Evolutionary conservation across 2,113 vertebrate species (phyloP).

Genomic region (Centropus unirufus): DNA sequence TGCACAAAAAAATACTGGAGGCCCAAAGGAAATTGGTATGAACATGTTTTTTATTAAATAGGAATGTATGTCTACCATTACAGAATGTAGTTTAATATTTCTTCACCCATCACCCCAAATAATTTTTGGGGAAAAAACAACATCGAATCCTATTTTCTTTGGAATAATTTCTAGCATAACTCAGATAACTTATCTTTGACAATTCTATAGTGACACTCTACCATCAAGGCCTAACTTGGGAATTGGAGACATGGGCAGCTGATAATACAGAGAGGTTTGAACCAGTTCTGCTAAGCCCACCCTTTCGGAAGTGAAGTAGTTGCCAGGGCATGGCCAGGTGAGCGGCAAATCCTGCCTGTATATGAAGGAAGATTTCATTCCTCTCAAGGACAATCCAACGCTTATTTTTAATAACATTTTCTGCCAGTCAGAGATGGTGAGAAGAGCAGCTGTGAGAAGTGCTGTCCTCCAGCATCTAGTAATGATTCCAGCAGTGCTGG

Average conservation of each 20-base stretch:
- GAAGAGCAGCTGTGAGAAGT: not conserved
- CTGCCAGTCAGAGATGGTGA: not conserved
- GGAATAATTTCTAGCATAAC: not conserved
- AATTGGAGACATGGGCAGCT: not conserved
- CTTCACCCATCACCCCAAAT: not conserved
- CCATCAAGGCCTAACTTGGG: not conserved
- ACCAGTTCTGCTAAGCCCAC: not conserved
- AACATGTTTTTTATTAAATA: not conserved
- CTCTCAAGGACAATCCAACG: not conserved
- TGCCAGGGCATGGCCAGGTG: not conserved
- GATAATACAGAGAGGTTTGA: not conserved
- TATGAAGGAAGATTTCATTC: not conserved
- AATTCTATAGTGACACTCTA: not conserved
- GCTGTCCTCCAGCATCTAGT: fast-evolving
- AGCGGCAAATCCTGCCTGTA: not conserved
- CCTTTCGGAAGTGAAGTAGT: fast-evolving
- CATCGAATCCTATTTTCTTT: not conserved
- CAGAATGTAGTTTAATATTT: not conserved
- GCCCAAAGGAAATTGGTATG: not conserved
- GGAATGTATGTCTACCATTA: not conserved
- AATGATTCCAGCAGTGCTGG: not conserved
- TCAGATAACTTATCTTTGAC: not conserved
- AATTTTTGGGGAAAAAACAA: not conserved
- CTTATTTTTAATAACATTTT: not conserved
- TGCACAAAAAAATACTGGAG: not conserved